Percentiles rank a stretch among this genome's conserved stretches.
Conservation (phyloP, 2,888 invertebrate genomes). For the Microctonus brassicae region DNA sequence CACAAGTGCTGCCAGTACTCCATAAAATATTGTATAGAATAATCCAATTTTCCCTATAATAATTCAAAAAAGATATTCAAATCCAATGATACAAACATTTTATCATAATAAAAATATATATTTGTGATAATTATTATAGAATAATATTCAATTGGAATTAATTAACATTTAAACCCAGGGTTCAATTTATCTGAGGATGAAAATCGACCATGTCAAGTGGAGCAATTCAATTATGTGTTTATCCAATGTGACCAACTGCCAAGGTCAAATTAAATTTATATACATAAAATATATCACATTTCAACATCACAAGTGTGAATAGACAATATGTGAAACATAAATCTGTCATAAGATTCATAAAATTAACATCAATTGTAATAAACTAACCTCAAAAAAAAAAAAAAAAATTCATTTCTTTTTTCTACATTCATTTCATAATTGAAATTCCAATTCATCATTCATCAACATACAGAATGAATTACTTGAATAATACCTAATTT, state of each 20-base stretch:
- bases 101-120: background rate
- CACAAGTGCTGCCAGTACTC: conserved; percentile 91
- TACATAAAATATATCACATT: conserved; percentile 41
- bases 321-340: background rate
- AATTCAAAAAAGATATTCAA: background rate
- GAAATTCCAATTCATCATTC: background rate
- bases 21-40: conserved; percentile 97
- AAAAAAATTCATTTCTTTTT: background rate
- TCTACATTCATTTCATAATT: background rate
- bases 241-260: conserved; percentile 56
- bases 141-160: conserved; percentile 2
- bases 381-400: background rate
- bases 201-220: conserved; percentile 65
- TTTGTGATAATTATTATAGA: background rate
- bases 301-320: conserved; percentile 7
- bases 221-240: conserved; percentile 67
- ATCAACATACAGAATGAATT: too few relatives aligned
- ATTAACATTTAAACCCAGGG: background rate
- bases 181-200: conserved; percentile 62
- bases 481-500: too few relatives aligned
- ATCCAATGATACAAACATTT: background rate
- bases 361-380: background rate
- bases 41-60: conserved; percentile 87
- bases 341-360: too few relatives aligned
- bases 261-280: conserved; percentile 44